Percentiles rank a stretch among this genome's conserved stretches.
Evolutionary conservation across 2,888 invertebrate species (phyloP).

Genomic region (Andrena fulva): DNA sequence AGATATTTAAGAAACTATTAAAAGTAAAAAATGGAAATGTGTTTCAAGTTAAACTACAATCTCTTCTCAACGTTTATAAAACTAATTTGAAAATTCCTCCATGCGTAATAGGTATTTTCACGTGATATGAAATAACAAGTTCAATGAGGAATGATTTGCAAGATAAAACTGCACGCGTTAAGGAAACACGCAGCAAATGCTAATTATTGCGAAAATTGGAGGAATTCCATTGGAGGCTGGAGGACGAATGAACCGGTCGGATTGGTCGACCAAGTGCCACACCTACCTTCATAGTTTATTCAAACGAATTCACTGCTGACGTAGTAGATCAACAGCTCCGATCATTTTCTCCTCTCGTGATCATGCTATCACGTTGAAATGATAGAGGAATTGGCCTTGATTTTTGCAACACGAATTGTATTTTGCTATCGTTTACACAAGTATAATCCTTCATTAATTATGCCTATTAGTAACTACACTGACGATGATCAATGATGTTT

Average conservation of each 20-base stretch:
- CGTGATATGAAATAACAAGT: not conserved
- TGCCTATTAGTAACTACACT: too few species aligned
- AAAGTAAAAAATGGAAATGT: too few species aligned
- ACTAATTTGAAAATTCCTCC: constrained; percentile 1
- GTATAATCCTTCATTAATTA: too few species aligned
- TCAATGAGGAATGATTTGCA: constrained; percentile 16
- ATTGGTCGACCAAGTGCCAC: constrained; percentile 83
- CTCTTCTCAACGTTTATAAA: not conserved
- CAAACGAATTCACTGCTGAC: constrained; percentile 61
- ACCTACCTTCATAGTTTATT: constrained; percentile 81
- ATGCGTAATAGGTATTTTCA: not conserved
- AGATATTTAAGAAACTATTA: too few species aligned
- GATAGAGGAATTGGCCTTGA: constrained; percentile 6
- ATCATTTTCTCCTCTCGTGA: constrained; percentile 34
- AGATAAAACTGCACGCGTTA: not conserved
- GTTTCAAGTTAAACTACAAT: not conserved
- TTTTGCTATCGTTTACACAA: too few species aligned
- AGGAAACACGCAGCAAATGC: constrained; percentile 23
- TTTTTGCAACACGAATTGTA: not conserved
- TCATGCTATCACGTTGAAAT: constrained; percentile 5
- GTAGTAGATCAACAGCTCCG: constrained; percentile 39
- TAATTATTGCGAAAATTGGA: constrained; percentile 27
- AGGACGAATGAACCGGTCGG: constrained; percentile 80
- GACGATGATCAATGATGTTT: too few species aligned
- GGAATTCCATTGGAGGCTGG: constrained; percentile 69